Base-by-base conservation (phyloP, 2,113 vertebrate genomes). In the Aramus guarauna region DNA sequence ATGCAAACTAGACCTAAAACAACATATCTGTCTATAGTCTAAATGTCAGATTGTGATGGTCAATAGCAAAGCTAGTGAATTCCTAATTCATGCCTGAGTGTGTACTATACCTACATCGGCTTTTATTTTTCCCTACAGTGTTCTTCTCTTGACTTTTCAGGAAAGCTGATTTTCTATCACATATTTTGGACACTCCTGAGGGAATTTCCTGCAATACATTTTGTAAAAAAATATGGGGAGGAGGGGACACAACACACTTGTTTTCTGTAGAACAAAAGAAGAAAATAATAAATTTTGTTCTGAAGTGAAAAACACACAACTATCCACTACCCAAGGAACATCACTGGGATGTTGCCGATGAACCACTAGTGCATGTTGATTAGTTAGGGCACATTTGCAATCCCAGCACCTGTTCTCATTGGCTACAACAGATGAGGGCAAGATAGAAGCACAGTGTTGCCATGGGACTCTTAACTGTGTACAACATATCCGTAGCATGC, bases 31-130 rank as follows among this genome's bases (percentile, higher is more conserved):
- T 29, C 37, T 18, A 8, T 59, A 53, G 29, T 27, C 67, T 32
- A 88, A 91, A 34, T 66, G 34, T 81, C 62, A 77, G 32, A 62
- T 59, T 72, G 27, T 14, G 37, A 15, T 15, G 22, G 32, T 52
- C n/a, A 90, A 36, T 39, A 73, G 26, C 64, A 79, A 20, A 80
- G 27, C 12, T 58, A 34, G 6, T 63, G 37, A 92, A 53, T 56
- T 74, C 66, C n/a, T 59, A 48, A 69, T 71, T 78, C 14, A 11
- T 43, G 20, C 2, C 3, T 80, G 13, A 73, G 12, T 11, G 34
- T 1, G 1, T 39, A 34, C 5, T 36, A 34, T 6, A 76, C 7
- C 6, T n/a, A 68, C 37, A 52, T 0, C 43, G 30, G 7, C 12
- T 77, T 82, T 81, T 50, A 9, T 87, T 85, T 47, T 73, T 55